These are phyloP conservation scores for Ferdinandea cuprea DNA, from an alignment of 2,888 invertebrate genomes.

Conservation along the genomic window DNA sequence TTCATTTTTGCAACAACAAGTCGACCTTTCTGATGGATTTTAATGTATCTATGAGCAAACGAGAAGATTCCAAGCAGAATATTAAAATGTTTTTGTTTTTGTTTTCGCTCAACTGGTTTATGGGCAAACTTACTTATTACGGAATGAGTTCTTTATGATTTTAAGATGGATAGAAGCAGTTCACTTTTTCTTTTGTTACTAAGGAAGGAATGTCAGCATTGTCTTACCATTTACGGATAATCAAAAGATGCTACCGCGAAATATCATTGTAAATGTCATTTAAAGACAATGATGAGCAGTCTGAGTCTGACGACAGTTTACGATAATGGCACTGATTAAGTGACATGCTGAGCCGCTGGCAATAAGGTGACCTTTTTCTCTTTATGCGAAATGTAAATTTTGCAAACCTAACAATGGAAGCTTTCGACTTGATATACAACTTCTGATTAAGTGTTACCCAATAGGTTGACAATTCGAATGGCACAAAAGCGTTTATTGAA, in stretches of 20 bases:
- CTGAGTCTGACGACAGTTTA: no score
- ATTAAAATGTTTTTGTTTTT: slow-evolving; percentile 3
- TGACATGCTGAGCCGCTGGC: no score
- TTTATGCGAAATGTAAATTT: no score
- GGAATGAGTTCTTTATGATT: neutral
- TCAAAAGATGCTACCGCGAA: neutral
- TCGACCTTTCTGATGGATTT: slow-evolving; percentile 47
- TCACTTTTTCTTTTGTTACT: neutral
- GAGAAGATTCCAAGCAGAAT: slow-evolving; percentile 21
- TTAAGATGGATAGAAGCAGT: neutral
- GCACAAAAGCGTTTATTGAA: no score
- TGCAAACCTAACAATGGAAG: no score
- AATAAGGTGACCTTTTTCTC: no score
- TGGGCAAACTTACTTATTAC: neutral
- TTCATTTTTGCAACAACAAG: slow-evolving; percentile 14
- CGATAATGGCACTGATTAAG: no score
- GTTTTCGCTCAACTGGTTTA: slow-evolving; percentile 23
- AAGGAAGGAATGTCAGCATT: neutral
- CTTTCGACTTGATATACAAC: no score
- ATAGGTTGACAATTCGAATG: no score
- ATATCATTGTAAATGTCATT: slow-evolving; percentile 1
- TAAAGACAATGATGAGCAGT: neutral
- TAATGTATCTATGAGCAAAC: neutral
- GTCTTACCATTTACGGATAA: neutral
- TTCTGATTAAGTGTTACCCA: no score